A percentile compares a stretch with the other conserved stretches of the same genome.
These are phyloP conservation scores for Coilia nasus DNA, from an alignment of 2,797 vertebrate genomes.

Conservation along the genomic window DNA sequence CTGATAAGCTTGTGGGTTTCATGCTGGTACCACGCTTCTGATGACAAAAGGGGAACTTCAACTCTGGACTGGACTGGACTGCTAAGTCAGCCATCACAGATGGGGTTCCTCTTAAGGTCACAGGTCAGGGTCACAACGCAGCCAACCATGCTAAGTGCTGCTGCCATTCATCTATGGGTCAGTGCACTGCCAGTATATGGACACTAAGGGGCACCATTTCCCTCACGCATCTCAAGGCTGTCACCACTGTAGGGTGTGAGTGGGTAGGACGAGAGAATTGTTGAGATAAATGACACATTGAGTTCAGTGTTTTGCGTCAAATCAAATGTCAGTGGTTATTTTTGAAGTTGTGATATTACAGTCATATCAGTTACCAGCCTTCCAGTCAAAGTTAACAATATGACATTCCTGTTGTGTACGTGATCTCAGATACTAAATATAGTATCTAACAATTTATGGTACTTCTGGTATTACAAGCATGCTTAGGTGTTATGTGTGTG, in stretches of 20 bases:
- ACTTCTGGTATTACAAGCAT: no score
- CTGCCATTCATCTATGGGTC: not conserved
- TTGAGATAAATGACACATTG: not conserved
- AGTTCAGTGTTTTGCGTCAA: not conserved
- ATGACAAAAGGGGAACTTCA: no score
- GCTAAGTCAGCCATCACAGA: no score
- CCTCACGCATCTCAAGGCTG: not conserved
- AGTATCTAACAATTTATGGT: no score
- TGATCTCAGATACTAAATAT: no score
- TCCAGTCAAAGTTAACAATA: not conserved
- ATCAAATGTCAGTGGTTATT: constrained; percentile 6
- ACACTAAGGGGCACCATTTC: not conserved
- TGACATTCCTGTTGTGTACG: no score
- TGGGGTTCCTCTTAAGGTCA: no score
- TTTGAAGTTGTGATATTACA: not conserved
- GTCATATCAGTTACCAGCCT: not conserved
- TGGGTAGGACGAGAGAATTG: not conserved
- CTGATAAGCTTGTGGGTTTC: no score
- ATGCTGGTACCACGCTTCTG: no score
- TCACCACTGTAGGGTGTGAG: not conserved
- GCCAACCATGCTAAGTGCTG: not conserved
- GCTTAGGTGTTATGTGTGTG: constrained; percentile 50
- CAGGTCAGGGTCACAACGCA: not conserved
- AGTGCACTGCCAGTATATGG: not conserved
- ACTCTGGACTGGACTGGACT: no score